Evolutionary conservation across 1,140 invertebrate genomes (phyloP), one percentile per base, ranked within the genome.

Genomic region (Drosophila mauritiana): DNA sequence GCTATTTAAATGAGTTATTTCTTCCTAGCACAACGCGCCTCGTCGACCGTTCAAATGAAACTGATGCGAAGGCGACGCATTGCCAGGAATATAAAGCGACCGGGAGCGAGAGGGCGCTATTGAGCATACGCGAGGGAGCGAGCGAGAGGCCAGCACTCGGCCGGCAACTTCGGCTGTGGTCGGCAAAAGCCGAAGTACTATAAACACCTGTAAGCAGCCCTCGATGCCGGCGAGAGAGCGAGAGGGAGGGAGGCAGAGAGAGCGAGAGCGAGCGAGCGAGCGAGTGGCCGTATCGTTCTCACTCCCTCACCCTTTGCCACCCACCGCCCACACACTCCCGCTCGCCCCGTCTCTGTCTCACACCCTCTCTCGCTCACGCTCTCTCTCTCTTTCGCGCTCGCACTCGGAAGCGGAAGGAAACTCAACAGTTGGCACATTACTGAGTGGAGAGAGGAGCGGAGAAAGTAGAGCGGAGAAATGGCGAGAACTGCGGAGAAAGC

Each of bases 351-450:
- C 22, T 56, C 31, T 36, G 34, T 48, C 45, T 12, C 36, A 15
- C 43, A 17, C 13, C 25, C 25, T 15, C 54, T 27, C 22, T 10
- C 36, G 4, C 22, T 7, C 4, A 12, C 46, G 6, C 46, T 7
- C 54, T 46, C 65, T 27, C 48, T 13, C 39, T 46, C 36, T 5
- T 40, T 13, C 54, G 10, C 54, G 49, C 43, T 36, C 39, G 17
- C 31, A 31, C 15, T 48, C 78, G 82, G 78, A 86, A 75, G 72
- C 83, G 83, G 83, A 80, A 88, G 84, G 79, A 88, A 89, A 88
- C 83, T 88, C 83, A 88, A 88, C 83, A 88, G 83, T 88, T 88
- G 83, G 83, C 84, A 88, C 84, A 88, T 88, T 76, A 82, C 34
- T 49, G 57, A 51, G 43, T 39, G 20, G 48, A 34, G 42, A 42